Percentiles rank a stretch among this genome's conserved stretches.
Evolutionary conservation across 2,113 vertebrate genomes (phyloP).

Genomic region (Laterallus jamaicensis): DNA sequence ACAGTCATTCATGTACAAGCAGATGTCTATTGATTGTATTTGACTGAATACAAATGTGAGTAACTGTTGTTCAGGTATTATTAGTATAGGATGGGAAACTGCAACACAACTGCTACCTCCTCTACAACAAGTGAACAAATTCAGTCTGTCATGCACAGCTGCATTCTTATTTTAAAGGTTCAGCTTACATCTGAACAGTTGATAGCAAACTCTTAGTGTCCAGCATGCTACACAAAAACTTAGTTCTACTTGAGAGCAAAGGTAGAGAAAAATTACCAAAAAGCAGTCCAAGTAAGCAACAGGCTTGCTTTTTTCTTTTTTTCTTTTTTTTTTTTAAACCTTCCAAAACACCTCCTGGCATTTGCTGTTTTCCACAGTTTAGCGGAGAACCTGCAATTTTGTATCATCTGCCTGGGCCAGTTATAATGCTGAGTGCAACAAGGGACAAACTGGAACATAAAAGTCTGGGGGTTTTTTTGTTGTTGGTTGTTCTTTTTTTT

Average conservation of each 20-base stretch:
- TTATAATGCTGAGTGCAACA: background rate
- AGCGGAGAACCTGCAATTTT: constrained; percentile 35
- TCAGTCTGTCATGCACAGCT: constrained; percentile 78
- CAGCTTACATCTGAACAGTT: constrained; percentile 56
- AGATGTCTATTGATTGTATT: constrained; percentile 83
- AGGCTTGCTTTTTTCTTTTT: background rate
- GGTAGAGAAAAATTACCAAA: constrained; percentile 65
- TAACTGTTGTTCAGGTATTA: constrained; percentile 61
- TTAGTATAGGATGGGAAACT: constrained; percentile 62
- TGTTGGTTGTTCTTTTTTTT: background rate
- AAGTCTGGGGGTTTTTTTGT: background rate
- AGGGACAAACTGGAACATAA: background rate
- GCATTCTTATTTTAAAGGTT: constrained; percentile 70
- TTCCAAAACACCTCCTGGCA: constrained; percentile 37
- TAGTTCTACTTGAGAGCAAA: constrained; percentile 49
- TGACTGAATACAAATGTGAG: constrained; percentile 74
- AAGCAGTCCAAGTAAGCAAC: constrained; percentile 58
- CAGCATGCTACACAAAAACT: constrained; percentile 43
- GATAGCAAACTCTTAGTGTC: constrained; percentile 40
- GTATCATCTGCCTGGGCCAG: constrained; percentile 3
- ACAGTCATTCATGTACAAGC: constrained; percentile 67
- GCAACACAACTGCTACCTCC: background rate
- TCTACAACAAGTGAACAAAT: constrained; percentile 81
- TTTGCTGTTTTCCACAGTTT: constrained; percentile 36
- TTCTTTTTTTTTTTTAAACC: constrained; percentile 2